Evolutionary conservation across 2,888 invertebrate species (phyloP), one percentile per base, ranked within the genome.

Genomic region (Pelosia muscerda): DNA sequence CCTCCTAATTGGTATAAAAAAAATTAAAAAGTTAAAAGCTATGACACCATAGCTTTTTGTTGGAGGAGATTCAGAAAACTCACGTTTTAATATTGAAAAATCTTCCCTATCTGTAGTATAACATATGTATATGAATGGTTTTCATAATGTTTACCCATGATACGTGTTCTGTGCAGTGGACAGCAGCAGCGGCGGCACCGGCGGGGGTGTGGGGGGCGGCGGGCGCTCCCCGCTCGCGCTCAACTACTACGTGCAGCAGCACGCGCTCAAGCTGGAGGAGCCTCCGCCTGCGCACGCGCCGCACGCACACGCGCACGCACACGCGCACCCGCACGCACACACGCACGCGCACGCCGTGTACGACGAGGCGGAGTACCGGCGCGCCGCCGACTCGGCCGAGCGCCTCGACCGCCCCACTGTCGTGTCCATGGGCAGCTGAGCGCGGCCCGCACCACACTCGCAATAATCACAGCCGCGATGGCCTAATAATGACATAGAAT

Each of bases 371-470:
- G 88, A 87, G 82, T 89, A 85, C 88, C 86, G 90, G 69, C 88
- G 87, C 85, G 63, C 54, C 49, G 26, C 42, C 26, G 63, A 62
- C 64, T 72, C 61, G 57, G 89, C 88, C 74, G 90, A 89, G 65
- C 94, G 94, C 49, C 84, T 91, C 66, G 95, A 95, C 31, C 92
- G 95, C 69, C 92, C 95, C 74, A 94, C 95, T 68, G 95, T 95
- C 69, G 95, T 95, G 38, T 95, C 95, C 71, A 86, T 95, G 84
- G 92, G 91, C 85, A 93, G 93, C 89, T 93, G 91, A 92, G 86
- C 92, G 71, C 80, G 66, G 72, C 58, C 89, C 63, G 69, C 61
- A 64, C 58, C 58, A 42, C n/a, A 63, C 67, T 63, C 73, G 38
- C 31, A 31, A 26, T 26, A 28, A 57, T 28, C 57, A 57, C 57